These are phyloP conservation scores for Pristionchus exspectatus DNA, from an alignment of 2,888 invertebrate species.

Conservation along the genomic window DNA sequence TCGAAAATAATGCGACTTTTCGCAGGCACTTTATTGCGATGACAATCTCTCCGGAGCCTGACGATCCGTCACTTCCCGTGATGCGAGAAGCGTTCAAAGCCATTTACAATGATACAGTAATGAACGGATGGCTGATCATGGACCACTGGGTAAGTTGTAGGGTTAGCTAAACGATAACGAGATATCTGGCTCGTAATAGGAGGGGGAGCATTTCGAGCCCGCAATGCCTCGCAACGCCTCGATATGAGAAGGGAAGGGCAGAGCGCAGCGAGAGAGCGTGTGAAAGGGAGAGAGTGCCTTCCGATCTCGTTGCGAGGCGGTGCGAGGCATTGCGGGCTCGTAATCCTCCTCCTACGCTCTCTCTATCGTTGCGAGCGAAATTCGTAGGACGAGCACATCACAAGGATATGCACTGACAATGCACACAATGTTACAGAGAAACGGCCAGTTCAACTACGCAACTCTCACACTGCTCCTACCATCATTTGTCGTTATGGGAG, in stretches of 20 bases:
- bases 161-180: no score
- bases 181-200: no score
- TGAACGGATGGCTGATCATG: not conserved
- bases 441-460: not conserved
- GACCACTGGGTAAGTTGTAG: constrained; percentile 6
- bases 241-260: no score
- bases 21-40: not conserved
- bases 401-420: not conserved
- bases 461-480: not conserved
- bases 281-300: no score
- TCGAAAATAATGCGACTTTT: no score
- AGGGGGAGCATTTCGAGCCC: no score
- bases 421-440: not conserved
- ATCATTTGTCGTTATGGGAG: not conserved
- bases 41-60: not conserved
- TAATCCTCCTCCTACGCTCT: no score
- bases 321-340: no score
- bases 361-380: not conserved
- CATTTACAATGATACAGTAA: not conserved
- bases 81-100: not conserved
- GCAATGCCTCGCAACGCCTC: no score
- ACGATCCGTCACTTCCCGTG: not conserved
- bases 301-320: no score
- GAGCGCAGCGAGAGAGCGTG: no score
- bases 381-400: not conserved